These are phyloP conservation scores for Magallana ariakensis DNA, from an alignment of 1,140 invertebrate genomes.

Conservation along the genomic window DNA sequence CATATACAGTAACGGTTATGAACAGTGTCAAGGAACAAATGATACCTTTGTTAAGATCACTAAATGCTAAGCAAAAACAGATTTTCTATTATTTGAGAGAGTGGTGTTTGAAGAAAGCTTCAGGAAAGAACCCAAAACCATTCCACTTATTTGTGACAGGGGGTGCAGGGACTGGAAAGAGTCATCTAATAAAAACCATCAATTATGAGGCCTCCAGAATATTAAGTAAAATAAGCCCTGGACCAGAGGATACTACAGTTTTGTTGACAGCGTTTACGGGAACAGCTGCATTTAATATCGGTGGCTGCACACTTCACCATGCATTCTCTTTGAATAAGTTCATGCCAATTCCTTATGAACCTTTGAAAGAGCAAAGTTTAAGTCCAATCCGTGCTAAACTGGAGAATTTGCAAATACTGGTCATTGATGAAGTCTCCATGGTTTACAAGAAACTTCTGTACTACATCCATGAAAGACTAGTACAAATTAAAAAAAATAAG, in stretches of 20 bases:
- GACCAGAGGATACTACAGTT: slow-evolving; percentile 37
- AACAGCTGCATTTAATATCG: slow-evolving; percentile 51
- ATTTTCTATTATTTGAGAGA: slow-evolving; percentile 55
- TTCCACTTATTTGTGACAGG: slow-evolving; percentile 57
- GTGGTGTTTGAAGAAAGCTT: slow-evolving; percentile 40
- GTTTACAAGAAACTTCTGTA: slow-evolving; percentile 46
- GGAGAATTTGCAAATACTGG: slow-evolving; percentile 32
- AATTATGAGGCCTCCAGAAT: slow-evolving; percentile 57
- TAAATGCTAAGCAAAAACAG: slow-evolving; percentile 36
- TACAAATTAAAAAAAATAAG: slow-evolving; percentile 34
- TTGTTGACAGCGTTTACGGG: slow-evolving; percentile 51
- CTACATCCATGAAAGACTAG: slow-evolving; percentile 45
- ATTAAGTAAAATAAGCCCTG: neutral
- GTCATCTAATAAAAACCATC: slow-evolving; percentile 55
- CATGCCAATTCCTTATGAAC: slow-evolving; percentile 34
- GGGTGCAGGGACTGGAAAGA: slow-evolving; percentile 54
- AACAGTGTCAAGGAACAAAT: neutral
- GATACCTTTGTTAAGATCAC: no score
- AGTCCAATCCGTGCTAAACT: slow-evolving; percentile 39
- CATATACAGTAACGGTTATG: no score
- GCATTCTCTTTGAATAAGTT: slow-evolving; percentile 41
- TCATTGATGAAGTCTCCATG: slow-evolving; percentile 58
- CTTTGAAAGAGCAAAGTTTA: slow-evolving; percentile 42
- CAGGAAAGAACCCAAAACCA: slow-evolving; percentile 39
- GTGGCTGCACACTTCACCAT: slow-evolving; percentile 48